Evolutionary conservation across 1,140 invertebrate species (phyloP).

Genomic region (Teleopsis dalmanni): DNA sequence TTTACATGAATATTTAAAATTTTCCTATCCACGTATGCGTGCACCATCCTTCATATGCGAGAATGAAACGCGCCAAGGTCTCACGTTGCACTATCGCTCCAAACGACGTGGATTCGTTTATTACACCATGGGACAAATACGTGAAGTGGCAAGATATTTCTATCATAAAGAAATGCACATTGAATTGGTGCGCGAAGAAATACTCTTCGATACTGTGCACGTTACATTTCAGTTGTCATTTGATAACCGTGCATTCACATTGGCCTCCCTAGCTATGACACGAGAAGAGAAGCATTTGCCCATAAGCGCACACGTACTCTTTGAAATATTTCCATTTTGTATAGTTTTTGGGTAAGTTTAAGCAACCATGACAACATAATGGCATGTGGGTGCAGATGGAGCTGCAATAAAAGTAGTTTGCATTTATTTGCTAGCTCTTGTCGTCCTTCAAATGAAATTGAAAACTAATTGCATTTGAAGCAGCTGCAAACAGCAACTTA

Average conservation of each 20-base stretch:
- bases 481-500: neutral
- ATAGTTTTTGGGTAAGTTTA: conserved; percentile 80
- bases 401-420: neutral
- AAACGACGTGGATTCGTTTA: conserved; percentile 88
- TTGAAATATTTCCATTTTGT: conserved; percentile 97
- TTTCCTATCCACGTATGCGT: conserved; percentile 85
- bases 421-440: neutral
- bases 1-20: conserved; percentile 93
- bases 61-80: conserved; percentile 82
- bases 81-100: conserved; percentile 88
- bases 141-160: conserved; percentile 83
- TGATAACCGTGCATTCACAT: conserved; percentile 82
- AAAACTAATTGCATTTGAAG: neutral
- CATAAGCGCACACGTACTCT: conserved; percentile 79
- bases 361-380: no score
- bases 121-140: conserved; percentile 95
- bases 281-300: conserved; percentile 79
- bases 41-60: conserved; percentile 96
- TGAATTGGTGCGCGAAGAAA: conserved; percentile 76
- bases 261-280: conserved; percentile 72
- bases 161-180: conserved; percentile 91
- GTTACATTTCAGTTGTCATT: conserved; percentile 90
- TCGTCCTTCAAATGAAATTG: neutral
- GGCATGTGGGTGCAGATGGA: no score
- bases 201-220: conserved; percentile 83